Base-by-base conservation (phyloP, 2,888 invertebrate species). In the Aleiodes testaceus region DNA sequence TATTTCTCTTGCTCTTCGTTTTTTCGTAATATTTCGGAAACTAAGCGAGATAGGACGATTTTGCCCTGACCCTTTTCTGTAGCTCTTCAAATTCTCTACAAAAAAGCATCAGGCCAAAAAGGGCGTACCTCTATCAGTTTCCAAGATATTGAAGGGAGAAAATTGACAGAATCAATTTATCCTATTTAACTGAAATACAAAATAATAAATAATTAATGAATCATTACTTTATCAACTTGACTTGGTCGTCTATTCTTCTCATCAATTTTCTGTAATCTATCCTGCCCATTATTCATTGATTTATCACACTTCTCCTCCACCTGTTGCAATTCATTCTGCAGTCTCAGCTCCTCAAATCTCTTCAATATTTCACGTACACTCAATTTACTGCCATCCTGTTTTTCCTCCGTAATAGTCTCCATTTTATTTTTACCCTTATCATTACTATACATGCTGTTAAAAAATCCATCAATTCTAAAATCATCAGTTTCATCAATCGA, bases 321-420 rank as follows among this genome's bases (percentile, higher is more conserved):
- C 70, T 70, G 71, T 65, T 70, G 77, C 50, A 73, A 72, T 63
- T 74, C 81, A 73, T 76, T 81, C 69, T 78, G 80, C 65, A 84
- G 82, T 66, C 87, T 91, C 78, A 93, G 89, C 83, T 92, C 92
- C 88, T 95, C 95, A 88, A 95, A 95, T 76, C 95, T 90, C 68
- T 94, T 94, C 79, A 95, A 89, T 79, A 95, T 95, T 84, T 94
- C 95, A 84, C 93, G 93, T 76, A 95, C 95, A 75, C 95, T 94
- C 81, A 95, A 91, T 88, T 95, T 95, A n/a, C 92, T 92, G 0
- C 82, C 84, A 84, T 95, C 94, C n/a, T 77, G 76, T 44, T 91
- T 91, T 82, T 95, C 95, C 86, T 95, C 95, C 72, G 93, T 91
- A 75, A 95, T 95, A 64, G 95, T 95, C 87, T 94, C 94, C 94